Evolutionary conservation across 1,140 invertebrate species (phyloP).

Genomic region (Metopolophium dirhodum): DNA sequence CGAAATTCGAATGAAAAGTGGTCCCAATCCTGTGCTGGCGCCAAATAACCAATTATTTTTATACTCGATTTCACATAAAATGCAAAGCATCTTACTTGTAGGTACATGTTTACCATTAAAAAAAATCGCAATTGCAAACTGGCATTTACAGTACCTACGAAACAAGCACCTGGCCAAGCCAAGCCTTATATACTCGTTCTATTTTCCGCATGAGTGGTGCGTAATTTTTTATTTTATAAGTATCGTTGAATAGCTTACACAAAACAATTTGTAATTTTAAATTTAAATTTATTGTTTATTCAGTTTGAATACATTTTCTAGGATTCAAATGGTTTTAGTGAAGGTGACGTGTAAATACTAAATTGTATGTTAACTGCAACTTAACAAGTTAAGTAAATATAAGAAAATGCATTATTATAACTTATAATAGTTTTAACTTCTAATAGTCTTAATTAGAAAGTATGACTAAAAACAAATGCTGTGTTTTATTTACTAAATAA

Average conservation of each 20-base stretch:
- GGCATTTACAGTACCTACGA: background rate
- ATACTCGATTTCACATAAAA: background rate
- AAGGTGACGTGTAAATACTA: background rate
- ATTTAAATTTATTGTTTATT: background rate
- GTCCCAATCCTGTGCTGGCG: background rate
- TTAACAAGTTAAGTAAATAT: too few species aligned
- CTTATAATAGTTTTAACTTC: too few species aligned
- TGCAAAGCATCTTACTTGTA: background rate
- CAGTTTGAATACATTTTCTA: background rate
- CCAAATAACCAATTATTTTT: slow-evolving; percentile 50
- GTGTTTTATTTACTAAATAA: too few species aligned
- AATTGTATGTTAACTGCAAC: too few species aligned
- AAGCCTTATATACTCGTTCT: background rate
- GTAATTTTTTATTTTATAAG: background rate
- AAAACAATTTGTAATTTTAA: background rate
- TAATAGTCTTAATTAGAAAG: too few species aligned
- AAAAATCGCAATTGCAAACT: background rate
- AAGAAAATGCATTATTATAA: too few species aligned
- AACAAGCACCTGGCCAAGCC: background rate
- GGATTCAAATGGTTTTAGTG: background rate
- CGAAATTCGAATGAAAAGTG: slow-evolving; percentile 13
- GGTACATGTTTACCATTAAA: slow-evolving; percentile 2
- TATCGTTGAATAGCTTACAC: background rate
- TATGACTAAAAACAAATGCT: too few species aligned
- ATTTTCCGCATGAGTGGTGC: background rate